A percentile compares a stretch with the other conserved stretches of the same genome.
phyloP scores from a whole-genome alignment of 2,797 vertebrate species.

The Notolabrus celidotus region DNA sequence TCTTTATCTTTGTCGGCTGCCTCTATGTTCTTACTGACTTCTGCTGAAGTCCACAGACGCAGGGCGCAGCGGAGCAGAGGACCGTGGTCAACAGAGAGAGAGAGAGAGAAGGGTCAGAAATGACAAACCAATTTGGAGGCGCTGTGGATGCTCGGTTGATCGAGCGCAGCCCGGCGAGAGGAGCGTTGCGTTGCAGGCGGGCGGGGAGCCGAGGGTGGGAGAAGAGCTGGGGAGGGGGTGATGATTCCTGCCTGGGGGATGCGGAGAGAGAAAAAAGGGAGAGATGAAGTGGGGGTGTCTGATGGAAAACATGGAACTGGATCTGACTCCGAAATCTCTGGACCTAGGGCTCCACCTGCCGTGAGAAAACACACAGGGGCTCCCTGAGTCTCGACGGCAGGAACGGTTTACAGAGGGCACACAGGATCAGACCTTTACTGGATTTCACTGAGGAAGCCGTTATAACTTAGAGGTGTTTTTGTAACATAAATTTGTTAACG shows the following conservation, averaged over 20 bases:
- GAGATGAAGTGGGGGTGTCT: slow-evolving; percentile 62
- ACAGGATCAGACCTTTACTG: not conserved
- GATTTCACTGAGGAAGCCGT: not conserved
- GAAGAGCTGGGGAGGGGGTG: slow-evolving; percentile 61
- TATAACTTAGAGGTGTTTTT: not conserved
- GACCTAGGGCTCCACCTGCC: slow-evolving; percentile 85
- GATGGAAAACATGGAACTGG: slow-evolving; percentile 79
- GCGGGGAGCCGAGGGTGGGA: slow-evolving; percentile 58
- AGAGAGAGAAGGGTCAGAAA: slow-evolving; percentile 77
- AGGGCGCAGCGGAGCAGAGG: slow-evolving; percentile 59
- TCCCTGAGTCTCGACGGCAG: not conserved
- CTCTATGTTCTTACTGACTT: slow-evolving; percentile 74
- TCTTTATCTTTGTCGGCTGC: slow-evolving; percentile 40
- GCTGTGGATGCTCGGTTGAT: slow-evolving; percentile 78
- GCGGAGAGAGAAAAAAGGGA: slow-evolving; percentile 57
- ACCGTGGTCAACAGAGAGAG: slow-evolving; percentile 56
- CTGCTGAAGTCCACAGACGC: slow-evolving; percentile 69
- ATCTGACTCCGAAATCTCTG: slow-evolving; percentile 71
- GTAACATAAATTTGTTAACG: not conserved
- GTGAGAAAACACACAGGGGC: slow-evolving; percentile 58
- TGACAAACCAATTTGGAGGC: slow-evolving; percentile 86
- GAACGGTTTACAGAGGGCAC: not conserved
- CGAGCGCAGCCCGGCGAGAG: slow-evolving; percentile 68
- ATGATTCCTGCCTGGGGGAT: slow-evolving; percentile 75
- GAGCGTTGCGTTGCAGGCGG: slow-evolving; percentile 69